These are phyloP conservation scores for Brachionus asplanchnoidis DNA, from an alignment of 1,140 invertebrate species.

Conservation along the genomic window DNA sequence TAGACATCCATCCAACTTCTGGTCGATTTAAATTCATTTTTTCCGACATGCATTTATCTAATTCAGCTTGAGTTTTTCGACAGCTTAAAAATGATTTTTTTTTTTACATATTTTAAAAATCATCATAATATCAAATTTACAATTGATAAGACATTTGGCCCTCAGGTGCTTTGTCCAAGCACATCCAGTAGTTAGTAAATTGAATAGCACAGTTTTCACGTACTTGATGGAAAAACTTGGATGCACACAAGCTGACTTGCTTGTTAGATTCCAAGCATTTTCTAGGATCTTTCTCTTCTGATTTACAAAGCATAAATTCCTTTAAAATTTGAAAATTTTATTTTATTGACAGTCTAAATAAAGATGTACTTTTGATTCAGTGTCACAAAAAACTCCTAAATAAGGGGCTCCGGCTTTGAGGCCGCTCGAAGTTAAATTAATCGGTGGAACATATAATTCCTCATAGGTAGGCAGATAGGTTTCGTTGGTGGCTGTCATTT, in stretches of 20 bases:
- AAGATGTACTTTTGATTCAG: slow-evolving; percentile 22
- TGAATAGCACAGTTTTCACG: slow-evolving; percentile 15
- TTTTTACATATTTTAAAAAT: not conserved
- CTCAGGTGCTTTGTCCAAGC: slow-evolving; percentile 36
- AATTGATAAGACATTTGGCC: slow-evolving; percentile 34
- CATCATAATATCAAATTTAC: not conserved
- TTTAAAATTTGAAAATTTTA: not conserved
- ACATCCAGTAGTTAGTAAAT: slow-evolving; percentile 41
- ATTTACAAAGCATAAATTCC: slow-evolving; percentile 42
- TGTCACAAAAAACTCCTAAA: slow-evolving; percentile 35
- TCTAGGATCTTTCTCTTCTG: slow-evolving; percentile 40
- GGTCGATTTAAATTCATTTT: slow-evolving; percentile 41
- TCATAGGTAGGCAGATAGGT: slow-evolving; percentile 38
- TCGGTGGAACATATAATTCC: slow-evolving; percentile 26
- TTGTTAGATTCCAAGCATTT: slow-evolving; percentile 28
- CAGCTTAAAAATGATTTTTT: slow-evolving; percentile 17
- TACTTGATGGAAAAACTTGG: slow-evolving; percentile 18
- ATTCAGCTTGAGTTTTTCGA: not conserved
- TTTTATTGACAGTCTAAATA: not conserved
- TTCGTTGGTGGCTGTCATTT: slow-evolving; percentile 40
- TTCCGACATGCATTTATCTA: slow-evolving; percentile 34
- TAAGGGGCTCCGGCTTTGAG: slow-evolving; percentile 24
- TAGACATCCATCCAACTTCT: slow-evolving; percentile 35
- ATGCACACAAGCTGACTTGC: slow-evolving; percentile 29
- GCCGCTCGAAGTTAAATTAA: slow-evolving; percentile 39